phyloP scores from a whole-genome alignment of 2,888 invertebrate genomes.

The Hydriomena furcata region DNA sequence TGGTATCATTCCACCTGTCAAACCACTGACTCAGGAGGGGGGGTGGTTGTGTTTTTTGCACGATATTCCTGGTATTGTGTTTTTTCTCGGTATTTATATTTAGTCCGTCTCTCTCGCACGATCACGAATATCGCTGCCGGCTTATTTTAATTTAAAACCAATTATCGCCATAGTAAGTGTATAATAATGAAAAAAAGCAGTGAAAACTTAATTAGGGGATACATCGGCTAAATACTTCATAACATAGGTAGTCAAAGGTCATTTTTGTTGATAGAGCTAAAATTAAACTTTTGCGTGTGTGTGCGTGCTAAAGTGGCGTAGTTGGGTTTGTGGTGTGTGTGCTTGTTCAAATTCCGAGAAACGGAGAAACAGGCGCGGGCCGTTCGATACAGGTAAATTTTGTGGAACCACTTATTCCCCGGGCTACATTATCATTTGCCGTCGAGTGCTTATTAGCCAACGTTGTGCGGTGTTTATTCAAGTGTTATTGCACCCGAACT shows the following conservation, averaged over 20 bases:
- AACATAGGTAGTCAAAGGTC: slow-evolving; percentile 39
- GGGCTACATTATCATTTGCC: neutral
- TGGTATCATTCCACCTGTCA: slow-evolving; percentile 44
- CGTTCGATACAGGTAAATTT: slow-evolving; percentile 66
- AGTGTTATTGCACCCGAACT: slow-evolving; percentile 17
- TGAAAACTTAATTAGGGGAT: slow-evolving; percentile 15
- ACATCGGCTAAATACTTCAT: slow-evolving; percentile 4
- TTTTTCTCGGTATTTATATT: slow-evolving; percentile 41
- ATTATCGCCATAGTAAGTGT: slow-evolving; percentile 14
- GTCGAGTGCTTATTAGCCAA: slow-evolving; percentile 16
- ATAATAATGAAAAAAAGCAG: slow-evolving; percentile 24
- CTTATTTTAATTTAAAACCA: slow-evolving; percentile 26
- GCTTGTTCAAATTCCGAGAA: slow-evolving; percentile 73
- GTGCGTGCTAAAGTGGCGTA: slow-evolving; percentile 42
- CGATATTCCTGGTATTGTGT: slow-evolving; percentile 48
- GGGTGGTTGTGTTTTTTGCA: slow-evolving; percentile 41
- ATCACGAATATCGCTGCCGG: slow-evolving; percentile 33
- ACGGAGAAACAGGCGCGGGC: slow-evolving; percentile 39
- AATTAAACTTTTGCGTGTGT: slow-evolving; percentile 56
- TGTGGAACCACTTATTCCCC: slow-evolving; percentile 23
- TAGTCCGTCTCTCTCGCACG: slow-evolving; percentile 38
- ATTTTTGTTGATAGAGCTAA: slow-evolving; percentile 65
- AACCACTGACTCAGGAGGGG: slow-evolving; percentile 21
- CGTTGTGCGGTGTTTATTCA: too few relatives aligned
- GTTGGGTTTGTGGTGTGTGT: slow-evolving; percentile 49